Base-by-base conservation (phyloP, 1,140 invertebrate genomes). In the Pseudomyrmex flavicornis region DNA sequence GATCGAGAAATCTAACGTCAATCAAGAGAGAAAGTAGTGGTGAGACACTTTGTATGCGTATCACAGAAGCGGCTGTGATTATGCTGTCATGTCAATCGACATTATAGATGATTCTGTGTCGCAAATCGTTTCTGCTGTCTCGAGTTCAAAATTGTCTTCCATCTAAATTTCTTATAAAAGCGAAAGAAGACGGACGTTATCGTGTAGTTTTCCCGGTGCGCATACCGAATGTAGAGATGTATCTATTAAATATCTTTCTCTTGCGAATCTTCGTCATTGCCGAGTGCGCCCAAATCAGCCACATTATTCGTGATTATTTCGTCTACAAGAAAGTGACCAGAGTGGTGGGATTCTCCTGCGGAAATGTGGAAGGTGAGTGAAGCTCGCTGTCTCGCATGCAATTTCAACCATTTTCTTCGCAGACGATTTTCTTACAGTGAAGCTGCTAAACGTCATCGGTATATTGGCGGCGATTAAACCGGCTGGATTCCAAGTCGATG, bases 241-340 rank as follows among this genome's bases (percentile, higher is more conserved):
- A 35, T 9, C n/a, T 68, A 2, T 48, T 17, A n/a, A n/a, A 22
- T 54, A 13, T 88, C 15, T 44, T 85, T 46, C 9, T 44, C 8
- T 59, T 79, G 2, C 86, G 86, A 66, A 35, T n/a, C 8, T 66
- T 83, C n/a, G 26, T 88, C 8, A 15, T 76, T 15, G n/a, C 46
- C 1, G 58, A n/a, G 0, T 66, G 50, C 1, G 80, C 87, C 0
- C 61, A 61, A 35, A 80, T 26, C 13, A 79, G 72, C 0, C 9
- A 80, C 9, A 80, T 91, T 2, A 83, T 90, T 82, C 74, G 73
- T 2, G 90, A 89, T 48, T 91, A 88, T 35, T 91, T 91, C 8
- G 1, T 82, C 8, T 80, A 85, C 12, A 89, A 88, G 35, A 65
- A 88, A 1, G 72, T 87, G 7, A 20, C 62, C 8, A 73, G 65